Evolutionary conservation across 1,140 invertebrate species (phyloP), one percentile per base, ranked within the genome.

Genomic region (Nasonia vitripennis): DNA sequence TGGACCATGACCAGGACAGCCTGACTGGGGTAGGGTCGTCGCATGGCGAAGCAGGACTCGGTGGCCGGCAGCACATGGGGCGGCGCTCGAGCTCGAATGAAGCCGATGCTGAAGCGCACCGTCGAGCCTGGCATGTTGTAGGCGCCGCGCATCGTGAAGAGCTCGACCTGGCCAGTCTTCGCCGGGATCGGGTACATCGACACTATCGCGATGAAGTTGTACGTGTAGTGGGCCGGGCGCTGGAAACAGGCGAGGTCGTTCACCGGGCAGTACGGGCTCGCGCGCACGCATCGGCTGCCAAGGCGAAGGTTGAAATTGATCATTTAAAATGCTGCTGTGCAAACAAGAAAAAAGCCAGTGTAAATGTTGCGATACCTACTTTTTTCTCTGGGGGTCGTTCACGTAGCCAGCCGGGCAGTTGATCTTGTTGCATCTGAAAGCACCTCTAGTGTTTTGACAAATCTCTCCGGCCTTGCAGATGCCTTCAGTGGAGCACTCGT

Each of bases 391-490:
- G 0, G 91, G 93, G 89, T 98, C 97, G 81, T 95, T 95, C 1
- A 95, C 91, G 91, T 99, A 99, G 62, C 97, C 96, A 0, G 93
- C 83, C 0, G 98, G 98, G 92, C 99, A 99, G 45, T 95, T 94
- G 75, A 99, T 97, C 11, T 93, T 94, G 81, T 98, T 97, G 90
- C 99, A 99, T 87, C 97, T 96, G 91, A 95, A 98, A 86, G 96
- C 95, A 1, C 99, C 99, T 75, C 97, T 94, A 0, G 96, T 98
- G 91, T 99, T 99, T 81, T 98, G 95, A 91, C 99, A 99, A 45
- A 97, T 95, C 87, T 98, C 95, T 78, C 97, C 95, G 0, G 91
- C 87, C 82, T 94, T 95, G 86, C 96, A 96, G 2, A 95, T 94
- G 51, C 51, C 73, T 0, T 94, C 94, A 2, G 91, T 91, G n/a